These are phyloP conservation scores for Molanna angustata DNA, from an alignment of 2,888 invertebrate species.

Conservation along the genomic window DNA sequence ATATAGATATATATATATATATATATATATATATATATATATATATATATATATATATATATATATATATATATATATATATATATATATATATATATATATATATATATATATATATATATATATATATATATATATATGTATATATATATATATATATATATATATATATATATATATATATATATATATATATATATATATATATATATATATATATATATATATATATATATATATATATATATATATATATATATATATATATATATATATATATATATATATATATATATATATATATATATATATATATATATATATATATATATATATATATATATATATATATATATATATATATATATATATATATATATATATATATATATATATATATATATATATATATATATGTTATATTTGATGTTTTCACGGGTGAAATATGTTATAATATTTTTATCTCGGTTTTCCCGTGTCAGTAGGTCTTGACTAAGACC, in stretches of 20 bases:
- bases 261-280: slow-evolving; percentile 7
- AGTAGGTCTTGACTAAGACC: too few relatives aligned
- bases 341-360: slow-evolving; percentile 7
- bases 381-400: slow-evolving; percentile 4
- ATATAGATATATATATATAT: too few relatives aligned
- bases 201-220: slow-evolving; percentile 3
- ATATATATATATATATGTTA: too few relatives aligned
- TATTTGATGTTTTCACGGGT: too few relatives aligned
- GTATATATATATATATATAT: not conserved
- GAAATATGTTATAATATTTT: too few relatives aligned
- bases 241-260: slow-evolving; percentile 7
- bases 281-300: slow-evolving; percentile 7
- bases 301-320: slow-evolving; percentile 7
- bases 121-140: not conserved
- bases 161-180: not conserved
- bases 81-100: not conserved
- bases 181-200: not conserved
- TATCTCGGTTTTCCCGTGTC: too few relatives aligned
- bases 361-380: slow-evolving; percentile 7
- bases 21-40: too few relatives aligned
- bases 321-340: slow-evolving; percentile 7
- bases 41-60: too few relatives aligned
- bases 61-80: too few relatives aligned
- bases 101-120: not conserved
- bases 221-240: slow-evolving; percentile 7